A percentile compares a stretch with the other conserved stretches of the same genome.
Conservation (phyloP, 2,797 vertebrate genomes). For the Sebastolobus altivelis region DNA sequence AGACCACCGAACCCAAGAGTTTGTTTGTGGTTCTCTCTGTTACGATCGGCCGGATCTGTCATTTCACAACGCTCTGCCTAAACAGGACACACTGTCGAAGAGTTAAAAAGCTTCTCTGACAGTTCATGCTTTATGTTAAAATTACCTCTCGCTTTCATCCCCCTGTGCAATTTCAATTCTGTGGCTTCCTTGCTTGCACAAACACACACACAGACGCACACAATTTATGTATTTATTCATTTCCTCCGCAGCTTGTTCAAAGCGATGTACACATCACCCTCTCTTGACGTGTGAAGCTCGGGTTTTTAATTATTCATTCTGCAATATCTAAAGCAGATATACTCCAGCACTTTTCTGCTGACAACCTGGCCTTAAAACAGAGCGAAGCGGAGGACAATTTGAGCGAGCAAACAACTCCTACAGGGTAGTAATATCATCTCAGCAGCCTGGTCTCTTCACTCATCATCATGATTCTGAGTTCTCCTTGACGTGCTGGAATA, state of each 20-base stretch:
- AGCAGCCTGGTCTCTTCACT: conserved; percentile 43
- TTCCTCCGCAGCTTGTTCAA: conserved; percentile 76
- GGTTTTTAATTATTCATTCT: conserved; percentile 83
- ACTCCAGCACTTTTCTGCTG: conserved; percentile 73
- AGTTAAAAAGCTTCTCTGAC: conserved; percentile 62
- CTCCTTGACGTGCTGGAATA: conserved; percentile 40
- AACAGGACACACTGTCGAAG: conserved; percentile 27
- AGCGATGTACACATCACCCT: conserved; percentile 76
- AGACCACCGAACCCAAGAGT: conserved; percentile 6
- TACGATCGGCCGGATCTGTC: conserved; percentile 23
- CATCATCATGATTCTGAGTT: conserved; percentile 47
- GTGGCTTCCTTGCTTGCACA: conserved; percentile 52
- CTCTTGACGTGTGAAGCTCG: conserved; percentile 74
- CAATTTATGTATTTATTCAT: conserved; percentile 81
- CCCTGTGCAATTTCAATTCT: conserved; percentile 70
- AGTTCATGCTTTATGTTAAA: conserved; percentile 70
- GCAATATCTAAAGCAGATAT: conserved; percentile 76
- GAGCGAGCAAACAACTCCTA: conserved; percentile 61
- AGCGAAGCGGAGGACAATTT: conserved; percentile 57
- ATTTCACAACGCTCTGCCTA: conserved; percentile 33
- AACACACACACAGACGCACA: conserved; percentile 34
- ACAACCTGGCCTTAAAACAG: conserved; percentile 62
- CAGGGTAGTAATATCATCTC: conserved; percentile 32
- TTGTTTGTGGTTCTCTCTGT: conserved; percentile 21
- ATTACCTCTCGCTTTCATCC: conserved; percentile 72